phyloP scores from a whole-genome alignment of 2,888 invertebrate genomes.

The Andrena praecox region DNA sequence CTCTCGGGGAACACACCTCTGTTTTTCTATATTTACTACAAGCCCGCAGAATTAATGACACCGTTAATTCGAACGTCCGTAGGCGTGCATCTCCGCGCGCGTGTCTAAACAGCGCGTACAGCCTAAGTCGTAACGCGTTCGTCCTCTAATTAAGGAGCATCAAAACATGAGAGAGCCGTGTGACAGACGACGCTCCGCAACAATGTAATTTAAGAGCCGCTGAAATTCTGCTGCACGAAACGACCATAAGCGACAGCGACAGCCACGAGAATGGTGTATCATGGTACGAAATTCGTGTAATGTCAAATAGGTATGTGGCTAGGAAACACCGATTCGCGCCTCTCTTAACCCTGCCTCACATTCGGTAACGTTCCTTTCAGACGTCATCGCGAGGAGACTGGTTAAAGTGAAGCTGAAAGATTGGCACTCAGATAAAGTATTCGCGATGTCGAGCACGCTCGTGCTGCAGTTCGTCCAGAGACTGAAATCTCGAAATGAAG shows the following conservation, averaged over 20 bases:
- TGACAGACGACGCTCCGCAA: conserved; percentile 35
- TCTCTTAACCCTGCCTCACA: not conserved
- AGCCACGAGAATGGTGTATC: conserved; percentile 14
- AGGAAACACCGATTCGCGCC: not conserved
- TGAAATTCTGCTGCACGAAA: not conserved
- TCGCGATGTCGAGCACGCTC: conserved; percentile 87
- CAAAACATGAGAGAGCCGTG: conserved; percentile 37
- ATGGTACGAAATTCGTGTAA: conserved; percentile 30
- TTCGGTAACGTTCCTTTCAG: conserved; percentile 13
- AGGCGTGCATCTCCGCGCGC: not conserved
- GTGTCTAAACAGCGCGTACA: not conserved
- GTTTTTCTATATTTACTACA: conserved; percentile 31
- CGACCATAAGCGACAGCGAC: conserved; percentile 4
- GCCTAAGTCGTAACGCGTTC: not conserved
- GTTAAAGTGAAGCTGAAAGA: conserved; percentile 2
- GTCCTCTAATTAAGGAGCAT: conserved; percentile 5
- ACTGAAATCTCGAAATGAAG: conserved; percentile 95
- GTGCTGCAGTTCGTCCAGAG: conserved; percentile 94
- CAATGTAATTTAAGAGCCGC: conserved; percentile 5
- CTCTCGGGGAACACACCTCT: conserved; percentile 7
- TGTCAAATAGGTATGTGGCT: conserved; percentile 55
- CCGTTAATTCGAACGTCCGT: not conserved
- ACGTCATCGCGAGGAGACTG: conserved; percentile 9
- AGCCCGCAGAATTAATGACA: conserved; percentile 39
- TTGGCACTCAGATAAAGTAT: conserved; percentile 2